phyloP scores from a whole-genome alignment of 2,888 invertebrate genomes.

The Biston betularia region DNA sequence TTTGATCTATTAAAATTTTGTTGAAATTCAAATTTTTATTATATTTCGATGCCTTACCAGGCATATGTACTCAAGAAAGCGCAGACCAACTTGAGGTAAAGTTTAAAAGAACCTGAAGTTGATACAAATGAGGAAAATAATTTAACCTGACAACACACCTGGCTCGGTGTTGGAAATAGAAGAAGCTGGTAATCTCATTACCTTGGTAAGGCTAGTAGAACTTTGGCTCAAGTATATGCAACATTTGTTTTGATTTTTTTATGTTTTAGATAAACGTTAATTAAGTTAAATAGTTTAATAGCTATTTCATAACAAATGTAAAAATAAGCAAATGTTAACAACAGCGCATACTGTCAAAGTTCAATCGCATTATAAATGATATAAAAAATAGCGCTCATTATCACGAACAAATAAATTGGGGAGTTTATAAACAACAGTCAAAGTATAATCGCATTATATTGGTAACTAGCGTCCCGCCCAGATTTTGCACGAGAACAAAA shows the following conservation, averaged over 20 bases:
- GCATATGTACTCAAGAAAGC: no score
- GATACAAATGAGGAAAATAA: background rate
- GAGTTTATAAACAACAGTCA: no score
- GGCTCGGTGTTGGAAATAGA: background rate
- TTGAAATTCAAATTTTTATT: no score
- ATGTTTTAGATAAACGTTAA: background rate
- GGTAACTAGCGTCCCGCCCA: no score
- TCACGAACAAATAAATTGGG: no score
- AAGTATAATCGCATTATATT: no score
- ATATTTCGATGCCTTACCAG: no score
- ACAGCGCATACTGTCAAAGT: background rate
- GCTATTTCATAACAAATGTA: background rate
- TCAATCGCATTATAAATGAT: background rate
- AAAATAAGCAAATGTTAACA: background rate
- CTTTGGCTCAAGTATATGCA: slow-evolving; percentile 3
- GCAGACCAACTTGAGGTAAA: no score
- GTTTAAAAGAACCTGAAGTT: background rate
- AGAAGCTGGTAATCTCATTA: slow-evolving; percentile 11
- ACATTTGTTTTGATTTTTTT: slow-evolving; percentile 10
- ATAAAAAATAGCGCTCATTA: no score
- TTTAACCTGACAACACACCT: background rate
- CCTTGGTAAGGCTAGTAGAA: background rate
- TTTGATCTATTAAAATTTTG: no score
- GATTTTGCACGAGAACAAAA: no score
- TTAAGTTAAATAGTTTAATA: background rate